A percentile compares a stretch with the other conserved stretches of the same genome.
These are phyloP conservation scores for Clusia tigrina DNA, from an alignment of 2,888 invertebrate genomes.

Conservation along the genomic window DNA sequence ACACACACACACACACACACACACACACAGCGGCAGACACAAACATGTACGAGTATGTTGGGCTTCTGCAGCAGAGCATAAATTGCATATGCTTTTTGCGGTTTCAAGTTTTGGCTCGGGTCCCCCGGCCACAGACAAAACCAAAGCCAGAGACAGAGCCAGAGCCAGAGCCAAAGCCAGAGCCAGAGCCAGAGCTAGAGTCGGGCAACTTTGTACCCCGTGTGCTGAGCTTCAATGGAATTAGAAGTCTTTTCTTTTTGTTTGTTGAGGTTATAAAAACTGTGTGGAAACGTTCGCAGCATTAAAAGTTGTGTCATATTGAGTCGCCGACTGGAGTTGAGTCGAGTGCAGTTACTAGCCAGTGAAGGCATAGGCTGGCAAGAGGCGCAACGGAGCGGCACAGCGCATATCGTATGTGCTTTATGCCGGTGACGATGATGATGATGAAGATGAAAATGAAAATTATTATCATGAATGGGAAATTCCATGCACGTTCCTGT, in stretches of 20 bases:
- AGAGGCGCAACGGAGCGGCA: background rate
- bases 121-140: background rate
- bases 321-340: background rate
- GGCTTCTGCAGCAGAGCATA: no score
- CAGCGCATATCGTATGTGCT: background rate
- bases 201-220: no score
- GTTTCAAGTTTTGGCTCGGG: background rate
- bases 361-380: background rate
- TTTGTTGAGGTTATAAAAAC: background rate
- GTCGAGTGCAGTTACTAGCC: background rate
- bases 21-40: no score
- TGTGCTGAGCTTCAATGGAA: constrained; percentile 20
- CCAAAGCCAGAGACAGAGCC: no score
- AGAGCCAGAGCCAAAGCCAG: background rate
- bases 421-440: background rate
- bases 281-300: no score
- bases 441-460: constrained; percentile 9
- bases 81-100: background rate
- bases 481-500: constrained; percentile 46
- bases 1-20: no score
- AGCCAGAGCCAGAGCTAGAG: background rate
- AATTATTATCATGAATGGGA: constrained; percentile 38
- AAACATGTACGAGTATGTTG: no score
- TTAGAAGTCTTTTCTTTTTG: constrained; percentile 25
- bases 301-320: no score